Evolutionary conservation across 2,888 invertebrate genomes (phyloP).

Genomic region (Drosophila paramelanica): DNA sequence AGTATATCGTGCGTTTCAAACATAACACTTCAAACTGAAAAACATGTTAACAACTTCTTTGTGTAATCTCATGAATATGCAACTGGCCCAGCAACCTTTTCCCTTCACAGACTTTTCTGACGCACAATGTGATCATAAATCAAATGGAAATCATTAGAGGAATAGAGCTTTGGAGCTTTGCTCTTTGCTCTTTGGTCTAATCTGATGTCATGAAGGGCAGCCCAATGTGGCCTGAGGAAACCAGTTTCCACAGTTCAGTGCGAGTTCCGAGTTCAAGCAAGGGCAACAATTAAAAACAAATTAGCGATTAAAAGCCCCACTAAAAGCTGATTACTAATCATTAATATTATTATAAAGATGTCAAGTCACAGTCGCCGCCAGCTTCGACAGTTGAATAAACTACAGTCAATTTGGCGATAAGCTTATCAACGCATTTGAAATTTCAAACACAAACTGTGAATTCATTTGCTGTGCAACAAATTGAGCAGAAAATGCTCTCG

Average conservation of each 20-base stretch:
- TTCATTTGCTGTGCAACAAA: slow-evolving; percentile 19
- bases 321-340: slow-evolving; percentile 30
- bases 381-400: slow-evolving; percentile 50
- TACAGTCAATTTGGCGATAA: slow-evolving; percentile 27
- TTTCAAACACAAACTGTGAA: slow-evolving; percentile 10
- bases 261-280: slow-evolving; percentile 54
- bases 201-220: slow-evolving; percentile 45
- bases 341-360: slow-evolving; percentile 20
- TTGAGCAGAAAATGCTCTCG: not conserved
- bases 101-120: not conserved
- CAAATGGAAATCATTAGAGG: slow-evolving; percentile 36
- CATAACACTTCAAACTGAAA: slow-evolving; percentile 10
- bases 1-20: slow-evolving; percentile 18
- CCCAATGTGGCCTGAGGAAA: slow-evolving; percentile 33
- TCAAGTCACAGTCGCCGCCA: slow-evolving; percentile 21
- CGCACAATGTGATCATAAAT: slow-evolving; percentile 34
- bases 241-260: slow-evolving; percentile 44
- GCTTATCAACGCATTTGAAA: slow-evolving; percentile 33
- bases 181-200: slow-evolving; percentile 3
- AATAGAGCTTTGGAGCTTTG: slow-evolving; percentile 18
- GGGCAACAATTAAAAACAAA: slow-evolving; percentile 59
- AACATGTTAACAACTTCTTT: slow-evolving; percentile 1
- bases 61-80: slow-evolving; percentile 48
- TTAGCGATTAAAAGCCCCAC: slow-evolving; percentile 36
- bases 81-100: slow-evolving; percentile 5